Conservation (phyloP, 1,140 invertebrate genomes). For the Papilio helenus region DNA sequence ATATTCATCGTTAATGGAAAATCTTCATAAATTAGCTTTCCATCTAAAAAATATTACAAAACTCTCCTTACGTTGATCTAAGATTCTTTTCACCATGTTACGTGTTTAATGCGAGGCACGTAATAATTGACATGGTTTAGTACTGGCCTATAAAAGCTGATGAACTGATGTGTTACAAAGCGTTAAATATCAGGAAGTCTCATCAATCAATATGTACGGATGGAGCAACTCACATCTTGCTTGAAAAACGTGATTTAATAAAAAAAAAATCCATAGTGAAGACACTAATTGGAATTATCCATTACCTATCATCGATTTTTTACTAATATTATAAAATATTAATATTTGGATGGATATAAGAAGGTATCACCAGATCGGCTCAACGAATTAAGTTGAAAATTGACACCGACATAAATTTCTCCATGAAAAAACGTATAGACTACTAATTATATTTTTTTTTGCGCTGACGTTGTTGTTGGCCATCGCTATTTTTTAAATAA, state of each 20-base stretch:
- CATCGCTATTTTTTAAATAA: not conserved
- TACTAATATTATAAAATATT: too few species aligned
- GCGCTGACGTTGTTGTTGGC: too few species aligned
- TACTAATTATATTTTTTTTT: too few species aligned
- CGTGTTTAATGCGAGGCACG: slow-evolving; percentile 31
- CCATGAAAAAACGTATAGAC: too few species aligned
- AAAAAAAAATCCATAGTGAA: not conserved
- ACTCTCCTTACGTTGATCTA: not conserved
- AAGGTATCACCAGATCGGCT: too few species aligned
- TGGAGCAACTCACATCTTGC: not conserved
- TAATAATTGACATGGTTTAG: slow-evolving; percentile 19
- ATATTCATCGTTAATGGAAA: too few species aligned
- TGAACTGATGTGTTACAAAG: not conserved
- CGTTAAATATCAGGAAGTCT: slow-evolving; percentile 22
- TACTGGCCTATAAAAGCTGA: not conserved
- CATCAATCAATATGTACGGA: slow-evolving; percentile 5
- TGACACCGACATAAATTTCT: too few species aligned
- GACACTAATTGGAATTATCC: too few species aligned
- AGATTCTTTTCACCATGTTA: slow-evolving; percentile 1
- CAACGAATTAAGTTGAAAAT: too few species aligned
- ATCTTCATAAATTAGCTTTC: too few species aligned
- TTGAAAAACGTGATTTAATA: not conserved
- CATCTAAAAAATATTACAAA: slow-evolving; percentile 8
- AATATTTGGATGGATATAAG: too few species aligned
- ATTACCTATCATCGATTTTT: too few species aligned